Base-by-base conservation (phyloP, 2,113 vertebrate genomes). In the Astur gentilis region DNA sequence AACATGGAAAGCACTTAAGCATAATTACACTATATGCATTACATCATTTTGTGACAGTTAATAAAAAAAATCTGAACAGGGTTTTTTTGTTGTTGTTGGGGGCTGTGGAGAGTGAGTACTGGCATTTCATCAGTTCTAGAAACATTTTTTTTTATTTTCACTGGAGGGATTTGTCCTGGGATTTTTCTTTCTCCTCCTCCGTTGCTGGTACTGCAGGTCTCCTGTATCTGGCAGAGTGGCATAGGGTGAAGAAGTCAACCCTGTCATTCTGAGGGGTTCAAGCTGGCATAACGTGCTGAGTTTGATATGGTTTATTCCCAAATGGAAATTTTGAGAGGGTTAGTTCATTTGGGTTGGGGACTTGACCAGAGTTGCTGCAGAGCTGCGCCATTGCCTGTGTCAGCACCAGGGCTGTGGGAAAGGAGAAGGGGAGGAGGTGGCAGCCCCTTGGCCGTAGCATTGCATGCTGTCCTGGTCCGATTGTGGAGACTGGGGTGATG, bases 11-110 rank as follows among this genome's bases (percentile, higher is more conserved):
- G 96, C 97, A 98, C 98, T 97, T 98, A 98, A 97, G 94, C 96
- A 91, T 98, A 98, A 98, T 98, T 98, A 98, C 96, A 97, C 96
- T 98, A 95, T 96, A 96, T 96, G 97, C 97, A 97, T 98, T 97
- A 96, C 97, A 97, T 97, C 97, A 98, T 96, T 98, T 97, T 90
- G 72, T 98, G 97, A 96, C 96, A 97, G 95, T 96, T 98, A 95
- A 95, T 95, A 95, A 96, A 95, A 95, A 97, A 94, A 80, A 84
- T 75, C 62, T 77, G 92, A 95, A 67, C 69, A 23, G 76, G 62
- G 12, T 90, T 97, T 97, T 94, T 83, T 54, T 54, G 26, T 52
- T 89, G 57, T 71, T 87, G 83, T 71, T 86, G 61, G 76, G 62
- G 73, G 78, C 66, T 93, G 84, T 26, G 75, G 62, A 65, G 89